phyloP scores from a whole-genome alignment of 2,888 invertebrate genomes.

The Pristionchus mayeri region DNA sequence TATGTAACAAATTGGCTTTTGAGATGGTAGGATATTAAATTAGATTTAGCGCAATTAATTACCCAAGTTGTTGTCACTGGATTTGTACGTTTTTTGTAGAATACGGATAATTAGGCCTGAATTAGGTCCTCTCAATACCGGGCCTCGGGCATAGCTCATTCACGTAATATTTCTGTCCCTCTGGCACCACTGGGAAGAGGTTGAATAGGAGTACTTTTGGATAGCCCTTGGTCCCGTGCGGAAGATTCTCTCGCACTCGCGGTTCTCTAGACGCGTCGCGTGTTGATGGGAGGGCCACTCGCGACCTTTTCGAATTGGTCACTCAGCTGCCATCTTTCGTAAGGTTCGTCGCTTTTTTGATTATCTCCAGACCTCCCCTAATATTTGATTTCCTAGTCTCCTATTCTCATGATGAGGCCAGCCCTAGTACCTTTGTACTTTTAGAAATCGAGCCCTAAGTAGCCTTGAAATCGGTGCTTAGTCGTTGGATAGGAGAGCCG shows the following conservation, averaged over 20 bases:
- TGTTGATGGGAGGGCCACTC: background rate
- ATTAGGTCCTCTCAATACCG: no score
- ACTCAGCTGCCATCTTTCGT: background rate
- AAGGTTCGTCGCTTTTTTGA: background rate
- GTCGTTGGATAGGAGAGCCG: slow-evolving; percentile 47
- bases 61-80: no score
- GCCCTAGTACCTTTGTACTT: slow-evolving; percentile 39
- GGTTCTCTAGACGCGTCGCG: background rate
- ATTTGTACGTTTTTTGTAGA: no score
- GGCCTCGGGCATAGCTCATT: no score
- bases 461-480: slow-evolving; percentile 48
- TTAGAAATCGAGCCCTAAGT: slow-evolving; percentile 48
- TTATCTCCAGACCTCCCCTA: background rate
- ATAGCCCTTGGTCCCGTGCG: background rate
- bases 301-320: background rate
- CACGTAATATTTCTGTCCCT: no score
- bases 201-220: no score
- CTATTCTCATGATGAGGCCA: background rate
- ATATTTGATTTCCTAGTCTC: background rate
- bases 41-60: no score
- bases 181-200: no score
- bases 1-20: no score
- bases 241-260: background rate
- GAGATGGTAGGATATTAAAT: no score
- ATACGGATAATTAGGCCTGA: no score